phyloP scores from a whole-genome alignment of 2,888 invertebrate genomes.

The Andricus curvator region DNA sequence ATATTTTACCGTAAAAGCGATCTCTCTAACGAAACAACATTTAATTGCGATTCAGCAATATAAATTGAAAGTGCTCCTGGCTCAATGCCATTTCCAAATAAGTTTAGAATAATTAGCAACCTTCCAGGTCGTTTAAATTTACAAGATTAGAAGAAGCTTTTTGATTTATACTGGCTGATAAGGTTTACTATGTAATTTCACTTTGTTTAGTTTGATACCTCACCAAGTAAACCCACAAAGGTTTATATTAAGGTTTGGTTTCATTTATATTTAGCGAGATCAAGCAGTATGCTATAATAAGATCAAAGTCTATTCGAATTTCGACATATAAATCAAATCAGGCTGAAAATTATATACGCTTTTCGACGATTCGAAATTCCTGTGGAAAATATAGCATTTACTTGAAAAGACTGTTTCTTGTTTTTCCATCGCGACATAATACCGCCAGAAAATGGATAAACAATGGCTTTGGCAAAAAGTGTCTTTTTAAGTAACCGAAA shows the following conservation, averaged over 20 bases:
- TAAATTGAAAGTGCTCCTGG: conserved; percentile 10
- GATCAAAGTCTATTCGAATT: conserved; percentile 1
- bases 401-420: background rate
- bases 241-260: too few species aligned
- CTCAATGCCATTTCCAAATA: conserved; percentile 1
- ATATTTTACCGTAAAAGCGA: conserved; percentile 56
- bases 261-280: background rate
- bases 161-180: background rate
- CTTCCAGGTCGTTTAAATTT: background rate
- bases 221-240: too few species aligned
- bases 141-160: conserved; percentile 2
- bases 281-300: background rate
- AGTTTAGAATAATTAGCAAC: conserved; percentile 7
- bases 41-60: conserved; percentile 23
- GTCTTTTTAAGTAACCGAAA: background rate
- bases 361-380: background rate
- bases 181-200: too few species aligned
- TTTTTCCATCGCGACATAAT: background rate
- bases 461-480: background rate
- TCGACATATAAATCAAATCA: background rate
- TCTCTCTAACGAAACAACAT: conserved; percentile 51
- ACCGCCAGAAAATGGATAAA: background rate
- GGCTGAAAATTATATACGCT: background rate
- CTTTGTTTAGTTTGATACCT: too few species aligned
- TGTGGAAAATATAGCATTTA: background rate